These are phyloP conservation scores for Bubo scandiacus DNA, from an alignment of 2,113 vertebrate species.

Conservation along the genomic window DNA sequence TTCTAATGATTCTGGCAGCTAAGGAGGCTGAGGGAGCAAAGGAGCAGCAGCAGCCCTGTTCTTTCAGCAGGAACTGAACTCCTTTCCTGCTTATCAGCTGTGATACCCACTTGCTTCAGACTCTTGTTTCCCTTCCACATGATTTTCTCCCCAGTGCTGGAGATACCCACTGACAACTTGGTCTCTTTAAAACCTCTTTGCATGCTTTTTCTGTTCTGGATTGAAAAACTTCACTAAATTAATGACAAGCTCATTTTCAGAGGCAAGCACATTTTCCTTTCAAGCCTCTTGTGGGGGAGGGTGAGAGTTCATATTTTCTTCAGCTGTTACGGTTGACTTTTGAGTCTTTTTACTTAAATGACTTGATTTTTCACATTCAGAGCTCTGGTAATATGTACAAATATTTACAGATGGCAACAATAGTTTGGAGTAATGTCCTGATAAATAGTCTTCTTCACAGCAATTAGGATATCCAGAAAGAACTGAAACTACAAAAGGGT, in stretches of 20 bases:
- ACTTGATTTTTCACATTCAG: neutral
- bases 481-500: neutral
- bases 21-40: neutral
- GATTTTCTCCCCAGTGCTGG: neutral
- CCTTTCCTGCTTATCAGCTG: neutral
- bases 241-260: neutral
- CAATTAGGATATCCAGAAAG: neutral
- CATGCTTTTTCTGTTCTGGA: neutral
- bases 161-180: neutral
- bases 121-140: neutral
- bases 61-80: neutral
- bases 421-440: neutral
- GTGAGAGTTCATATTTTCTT: neutral
- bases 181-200: neutral
- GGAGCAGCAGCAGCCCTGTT: neutral
- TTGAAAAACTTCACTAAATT: neutral
- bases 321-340: neutral
- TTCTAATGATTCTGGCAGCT: neutral
- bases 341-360: neutral
- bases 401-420: slow-evolving; percentile 1
- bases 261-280: neutral
- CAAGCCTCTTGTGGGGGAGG: neutral
- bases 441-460: neutral
- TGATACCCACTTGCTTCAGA: neutral
- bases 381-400: neutral